A percentile compares a stretch with the other conserved stretches of the same genome.
phyloP scores from a whole-genome alignment of 2,113 vertebrate species.

The Nannobrachium achirus region DNA sequence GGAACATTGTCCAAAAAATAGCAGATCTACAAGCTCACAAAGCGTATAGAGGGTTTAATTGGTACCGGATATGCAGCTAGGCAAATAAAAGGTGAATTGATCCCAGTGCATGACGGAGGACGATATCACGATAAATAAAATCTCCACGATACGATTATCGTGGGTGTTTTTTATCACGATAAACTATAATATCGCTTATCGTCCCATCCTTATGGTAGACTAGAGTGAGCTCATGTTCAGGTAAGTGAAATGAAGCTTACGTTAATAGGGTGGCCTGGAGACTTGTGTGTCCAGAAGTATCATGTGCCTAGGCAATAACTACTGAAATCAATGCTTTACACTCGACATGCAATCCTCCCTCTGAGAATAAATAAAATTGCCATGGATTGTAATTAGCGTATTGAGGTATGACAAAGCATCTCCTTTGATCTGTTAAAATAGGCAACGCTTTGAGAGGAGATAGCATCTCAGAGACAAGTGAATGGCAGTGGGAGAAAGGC shows the following conservation, averaged over 20 bases:
- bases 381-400: constrained; percentile 58
- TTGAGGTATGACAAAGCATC: constrained; percentile 41
- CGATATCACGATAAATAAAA: too few relatives aligned
- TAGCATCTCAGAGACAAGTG: constrained; percentile 66
- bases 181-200: too few relatives aligned
- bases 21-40: too few relatives aligned
- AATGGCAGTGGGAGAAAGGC: constrained; percentile 43
- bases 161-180: too few relatives aligned
- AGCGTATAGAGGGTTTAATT: too few relatives aligned
- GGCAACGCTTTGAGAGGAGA: constrained; percentile 62
- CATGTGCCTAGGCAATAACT: constrained; percentile 29
- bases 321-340: constrained; percentile 25
- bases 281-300: constrained; percentile 47
- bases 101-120: too few relatives aligned
- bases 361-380: constrained; percentile 53
- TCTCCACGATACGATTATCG: too few relatives aligned
- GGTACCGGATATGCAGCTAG: too few relatives aligned
- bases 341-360: constrained; percentile 11
- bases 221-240: constrained; percentile 53
- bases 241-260: constrained; percentile 66
- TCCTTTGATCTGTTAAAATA: constrained; percentile 64
- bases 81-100: too few relatives aligned
- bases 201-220: too few relatives aligned
- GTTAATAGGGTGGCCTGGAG: constrained; percentile 48
- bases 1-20: too few relatives aligned